Evolutionary conservation across 2,888 invertebrate species (phyloP).

Genomic region (Drepana falcataria): DNA sequence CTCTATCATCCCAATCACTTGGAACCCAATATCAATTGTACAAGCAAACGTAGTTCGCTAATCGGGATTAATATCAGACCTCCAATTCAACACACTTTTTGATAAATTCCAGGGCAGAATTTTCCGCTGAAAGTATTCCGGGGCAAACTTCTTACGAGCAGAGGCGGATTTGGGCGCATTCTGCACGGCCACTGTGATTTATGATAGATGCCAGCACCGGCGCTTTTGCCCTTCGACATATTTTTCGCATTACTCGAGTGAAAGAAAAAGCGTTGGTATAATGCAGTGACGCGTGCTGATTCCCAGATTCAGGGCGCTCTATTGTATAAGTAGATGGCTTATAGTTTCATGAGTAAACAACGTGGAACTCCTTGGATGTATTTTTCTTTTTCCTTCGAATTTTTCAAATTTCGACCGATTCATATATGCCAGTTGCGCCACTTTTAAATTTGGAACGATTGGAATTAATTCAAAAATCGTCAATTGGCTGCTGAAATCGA

Average conservation of each 20-base stretch:
- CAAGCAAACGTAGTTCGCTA: neutral
- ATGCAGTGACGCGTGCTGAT: conserved; percentile 37
- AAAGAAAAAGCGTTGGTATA: conserved; percentile 32
- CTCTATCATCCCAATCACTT: conserved; percentile 1
- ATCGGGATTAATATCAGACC: conserved; percentile 1
- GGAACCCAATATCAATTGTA: neutral
- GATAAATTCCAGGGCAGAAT: conserved; percentile 2
- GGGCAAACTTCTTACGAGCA: conserved; percentile 7
- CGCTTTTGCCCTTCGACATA: conserved; percentile 36
- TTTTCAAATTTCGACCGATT: too few species aligned
- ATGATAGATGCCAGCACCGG: conserved; percentile 36
- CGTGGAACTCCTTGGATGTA: neutral
- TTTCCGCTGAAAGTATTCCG: conserved; percentile 3
- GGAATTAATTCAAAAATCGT: too few species aligned
- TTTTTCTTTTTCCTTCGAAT: too few species aligned
- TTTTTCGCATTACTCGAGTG: conserved; percentile 49
- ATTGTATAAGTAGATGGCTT: neutral
- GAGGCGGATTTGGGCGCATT: conserved; percentile 21
- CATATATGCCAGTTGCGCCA: too few species aligned
- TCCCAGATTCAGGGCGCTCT: conserved; percentile 16
- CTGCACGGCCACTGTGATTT: conserved; percentile 37
- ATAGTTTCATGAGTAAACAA: neutral
- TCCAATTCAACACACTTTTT: neutral
- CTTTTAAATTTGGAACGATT: too few species aligned
- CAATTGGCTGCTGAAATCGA: too few species aligned